Base-by-base conservation (phyloP, 2,797 vertebrate genomes). In the Alcedo atthis region DNA sequence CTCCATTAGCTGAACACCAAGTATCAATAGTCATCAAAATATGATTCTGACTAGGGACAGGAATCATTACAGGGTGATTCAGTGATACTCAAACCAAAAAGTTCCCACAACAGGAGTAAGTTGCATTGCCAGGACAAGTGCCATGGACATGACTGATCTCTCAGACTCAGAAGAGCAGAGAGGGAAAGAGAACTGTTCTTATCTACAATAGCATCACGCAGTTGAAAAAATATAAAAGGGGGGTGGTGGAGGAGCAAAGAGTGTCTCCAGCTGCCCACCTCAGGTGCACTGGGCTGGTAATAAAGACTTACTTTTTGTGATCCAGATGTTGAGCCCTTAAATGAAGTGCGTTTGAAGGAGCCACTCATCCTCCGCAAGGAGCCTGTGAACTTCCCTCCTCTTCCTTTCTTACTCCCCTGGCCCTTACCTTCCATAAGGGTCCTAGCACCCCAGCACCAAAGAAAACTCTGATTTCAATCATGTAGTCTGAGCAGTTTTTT, bases 241-340 rank as follows among this genome's bases (percentile, higher is more conserved):
- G 28, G 28, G 49, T 10, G 15, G 49, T 15, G 9, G 49, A 17
- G 49, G 37, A 8, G 40, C 17, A 62, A 85, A 79, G 2, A 63
- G 53, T 21, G 8, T 35, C 61, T 91, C 73, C 73, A 89, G 70
- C 35, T 71, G 49, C 45, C 81, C 89, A 30, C 67, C 62, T 80
- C 64, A 80, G 54, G 30, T 61, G 8, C 22, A 54, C 15, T 55
- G 5, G 53, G 43, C 63, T 49, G 24, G 25, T 71, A 51, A 73
- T 2, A 68, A 24, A 45, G 16, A 96, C 99, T 98, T 98, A 99
- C 99, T 99, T 98, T 99, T 97, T 99, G 99, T 0, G 99, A 99
- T 92, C 98, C 98, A 8, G 99, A 99, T 6, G 97, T 57, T 53
- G 98, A 98, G 89, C 99, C 99, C 97, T 98, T 99, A 95, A 99